Conservation (phyloP, 2,888 invertebrate genomes). For the Allolobophora icterica region DNA sequence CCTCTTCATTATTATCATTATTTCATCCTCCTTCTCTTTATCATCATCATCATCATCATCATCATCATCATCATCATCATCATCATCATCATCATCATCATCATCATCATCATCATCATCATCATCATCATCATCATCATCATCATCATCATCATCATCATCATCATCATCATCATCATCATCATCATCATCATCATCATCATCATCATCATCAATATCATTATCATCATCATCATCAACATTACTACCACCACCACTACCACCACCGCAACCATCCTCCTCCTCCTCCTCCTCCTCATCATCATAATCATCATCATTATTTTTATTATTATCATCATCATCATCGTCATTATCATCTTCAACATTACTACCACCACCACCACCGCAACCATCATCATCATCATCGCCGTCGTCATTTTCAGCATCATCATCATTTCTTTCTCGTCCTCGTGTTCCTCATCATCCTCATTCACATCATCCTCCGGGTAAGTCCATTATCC, state of each 20-base stretch:
- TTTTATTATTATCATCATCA: slow-evolving; percentile 29
- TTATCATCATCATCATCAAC: too few relatives aligned
- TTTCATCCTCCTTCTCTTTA: too few relatives aligned
- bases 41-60: too few relatives aligned
- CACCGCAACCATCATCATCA: slow-evolving; percentile 30
- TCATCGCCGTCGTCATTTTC: background rate
- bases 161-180: slow-evolving; percentile 35
- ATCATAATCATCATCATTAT: slow-evolving; percentile 31
- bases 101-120: slow-evolving; percentile 33
- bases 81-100: slow-evolving; percentile 30
- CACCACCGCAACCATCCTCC: too few relatives aligned
- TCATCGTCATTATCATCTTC: slow-evolving; percentile 36
- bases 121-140: slow-evolving; percentile 36
- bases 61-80: too few relatives aligned
- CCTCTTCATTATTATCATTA: too few relatives aligned
- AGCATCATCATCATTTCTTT: too few relatives aligned
- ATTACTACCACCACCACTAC: too few relatives aligned
- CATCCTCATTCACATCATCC: too few relatives aligned
- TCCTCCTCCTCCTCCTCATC: slow-evolving; percentile 12
- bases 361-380: slow-evolving; percentile 32
- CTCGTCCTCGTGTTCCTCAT: too few relatives aligned
- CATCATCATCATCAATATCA: background rate
- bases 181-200: slow-evolving; percentile 29
- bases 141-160: slow-evolving; percentile 34
- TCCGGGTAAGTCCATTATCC: too few relatives aligned